Conservation (phyloP, 1,140 invertebrate species). For the Pseudomyrmex flavicornis region DNA sequence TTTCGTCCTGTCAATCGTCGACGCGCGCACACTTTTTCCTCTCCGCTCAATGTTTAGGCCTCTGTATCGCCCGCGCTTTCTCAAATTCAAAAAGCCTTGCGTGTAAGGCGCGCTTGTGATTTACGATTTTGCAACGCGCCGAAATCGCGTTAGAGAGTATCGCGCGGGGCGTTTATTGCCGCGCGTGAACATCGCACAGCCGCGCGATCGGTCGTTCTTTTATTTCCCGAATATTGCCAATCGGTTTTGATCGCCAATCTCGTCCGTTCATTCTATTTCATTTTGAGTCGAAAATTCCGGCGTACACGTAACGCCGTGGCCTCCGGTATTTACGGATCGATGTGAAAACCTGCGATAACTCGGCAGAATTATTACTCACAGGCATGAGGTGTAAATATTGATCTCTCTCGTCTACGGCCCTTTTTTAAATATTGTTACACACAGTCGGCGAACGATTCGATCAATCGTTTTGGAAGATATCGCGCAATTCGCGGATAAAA, state of each 20-base stretch:
- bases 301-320: neutral
- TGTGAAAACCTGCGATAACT: conserved; percentile 54
- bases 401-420: conserved; percentile 3
- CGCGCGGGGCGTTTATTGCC: neutral
- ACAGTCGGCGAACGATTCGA: neutral
- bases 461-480: conserved; percentile 15
- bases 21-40: conserved; percentile 30
- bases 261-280: conserved; percentile 29
- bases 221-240: conserved; percentile 52
- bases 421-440: conserved; percentile 17
- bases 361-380: conserved; percentile 13
- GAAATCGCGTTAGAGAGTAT: conserved; percentile 19
- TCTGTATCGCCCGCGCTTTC: neutral
- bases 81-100: conserved; percentile 1
- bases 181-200: neutral
- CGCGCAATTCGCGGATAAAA: conserved; percentile 11
- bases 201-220: neutral
- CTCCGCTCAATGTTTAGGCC: conserved; percentile 25
- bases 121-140: conserved; percentile 2
- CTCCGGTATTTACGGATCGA: conserved; percentile 29
- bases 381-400: conserved; percentile 4
- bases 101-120: neutral
- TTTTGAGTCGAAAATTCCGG: conserved; percentile 40
- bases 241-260: conserved; percentile 35
- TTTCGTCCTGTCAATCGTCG: conserved; percentile 54